phyloP scores from a whole-genome alignment of 2,888 invertebrate genomes.

The Argyra leucocephala region DNA sequence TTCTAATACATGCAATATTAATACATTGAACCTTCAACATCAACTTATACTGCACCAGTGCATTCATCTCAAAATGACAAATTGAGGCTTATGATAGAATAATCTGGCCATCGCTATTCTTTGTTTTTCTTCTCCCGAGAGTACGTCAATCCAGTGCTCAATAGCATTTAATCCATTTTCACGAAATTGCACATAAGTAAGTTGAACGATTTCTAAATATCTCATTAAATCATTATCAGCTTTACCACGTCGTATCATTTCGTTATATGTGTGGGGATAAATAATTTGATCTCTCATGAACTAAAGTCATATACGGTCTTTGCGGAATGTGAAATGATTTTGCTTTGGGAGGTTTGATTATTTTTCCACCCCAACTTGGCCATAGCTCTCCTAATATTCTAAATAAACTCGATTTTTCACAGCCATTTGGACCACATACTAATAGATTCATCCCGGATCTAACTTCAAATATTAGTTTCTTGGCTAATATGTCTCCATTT shows the following conservation, averaged over 20 bases:
- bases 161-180: conserved; percentile 86
- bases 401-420: conserved; percentile 96
- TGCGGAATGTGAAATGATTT: conserved; percentile 92
- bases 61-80: conserved; percentile 97
- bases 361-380: conserved; percentile 88
- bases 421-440: conserved; percentile 98
- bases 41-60: conserved; percentile 96
- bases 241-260: conserved; percentile 69
- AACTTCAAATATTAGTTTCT: conserved; percentile 83
- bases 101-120: conserved; percentile 95
- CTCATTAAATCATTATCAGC: conserved; percentile 67
- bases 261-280: conserved; percentile 84
- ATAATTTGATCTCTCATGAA: conserved; percentile 84
- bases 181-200: conserved; percentile 71
- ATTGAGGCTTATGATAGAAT: conserved; percentile 95
- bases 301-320: conserved; percentile 95
- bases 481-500: conserved; percentile 88
- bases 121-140: conserved; percentile 98
- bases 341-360: conserved; percentile 90
- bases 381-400: conserved; percentile 92
- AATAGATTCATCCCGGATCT: conserved; percentile 90
- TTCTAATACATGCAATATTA: conserved; percentile 68
- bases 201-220: conserved; percentile 72
- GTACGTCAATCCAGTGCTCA: conserved; percentile 97
- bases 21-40: conserved; percentile 97